Conservation (phyloP, 2,888 invertebrate genomes). For the Eremobia ochroleuca region DNA sequence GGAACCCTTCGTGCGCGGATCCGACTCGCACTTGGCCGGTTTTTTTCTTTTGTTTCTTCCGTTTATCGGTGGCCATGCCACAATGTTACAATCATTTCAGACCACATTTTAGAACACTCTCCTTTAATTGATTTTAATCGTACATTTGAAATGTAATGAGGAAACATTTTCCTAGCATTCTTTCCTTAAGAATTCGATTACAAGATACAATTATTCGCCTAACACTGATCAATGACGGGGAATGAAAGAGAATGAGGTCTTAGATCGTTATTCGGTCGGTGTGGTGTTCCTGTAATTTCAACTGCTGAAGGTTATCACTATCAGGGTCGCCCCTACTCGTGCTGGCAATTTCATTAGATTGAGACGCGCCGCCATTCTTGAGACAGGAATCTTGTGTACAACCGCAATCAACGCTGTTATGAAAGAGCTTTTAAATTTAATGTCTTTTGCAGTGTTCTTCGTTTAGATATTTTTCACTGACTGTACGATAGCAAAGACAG, state of each 20-base stretch:
- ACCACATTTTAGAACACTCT: too few species aligned
- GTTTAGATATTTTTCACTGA: neutral
- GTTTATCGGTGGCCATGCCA: neutral
- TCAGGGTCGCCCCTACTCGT: constrained; percentile 32
- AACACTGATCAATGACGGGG: constrained; percentile 11
- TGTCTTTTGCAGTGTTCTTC: neutral
- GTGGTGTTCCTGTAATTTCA: constrained; percentile 41
- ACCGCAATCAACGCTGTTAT: constrained; percentile 21
- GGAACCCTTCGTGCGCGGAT: too few species aligned
- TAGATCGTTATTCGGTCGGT: constrained; percentile 22
- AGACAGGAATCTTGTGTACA: constrained; percentile 55
- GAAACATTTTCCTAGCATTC: neutral
- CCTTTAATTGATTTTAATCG: neutral
- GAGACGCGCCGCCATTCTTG: constrained; percentile 63
- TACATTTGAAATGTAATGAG: neutral
- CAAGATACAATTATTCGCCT: constrained; percentile 6
- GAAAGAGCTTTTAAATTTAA: constrained; percentile 9
- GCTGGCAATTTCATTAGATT: constrained; percentile 73
- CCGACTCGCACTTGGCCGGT: neutral
- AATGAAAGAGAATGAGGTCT: neutral
- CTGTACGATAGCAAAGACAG: neutral
- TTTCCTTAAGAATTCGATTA: constrained; percentile 7
- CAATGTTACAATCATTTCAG: neutral
- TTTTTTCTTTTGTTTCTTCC: neutral
- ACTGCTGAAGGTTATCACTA: constrained; percentile 38